Percentiles rank a stretch among this genome's conserved stretches.
These are phyloP conservation scores for Todus mexicanus DNA, from an alignment of 2,797 vertebrate species.

Conservation along the genomic window DNA sequence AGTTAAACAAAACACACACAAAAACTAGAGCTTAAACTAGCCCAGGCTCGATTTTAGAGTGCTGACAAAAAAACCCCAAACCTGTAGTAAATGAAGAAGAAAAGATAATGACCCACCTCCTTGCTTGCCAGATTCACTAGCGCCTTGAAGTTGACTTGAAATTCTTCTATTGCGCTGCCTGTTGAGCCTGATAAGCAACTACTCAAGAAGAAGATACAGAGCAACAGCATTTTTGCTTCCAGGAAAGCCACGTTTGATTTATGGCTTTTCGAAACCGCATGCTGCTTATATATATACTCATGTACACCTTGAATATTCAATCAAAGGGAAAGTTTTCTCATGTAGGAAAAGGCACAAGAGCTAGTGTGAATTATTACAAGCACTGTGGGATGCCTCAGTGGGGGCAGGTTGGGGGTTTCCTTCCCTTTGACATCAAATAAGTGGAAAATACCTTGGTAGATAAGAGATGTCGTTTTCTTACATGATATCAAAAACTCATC, in stretches of 20 bases:
- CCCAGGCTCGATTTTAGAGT: background rate
- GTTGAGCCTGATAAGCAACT: background rate
- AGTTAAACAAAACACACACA: background rate
- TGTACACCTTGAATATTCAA: constrained; percentile 26
- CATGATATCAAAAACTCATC: constrained; percentile 16
- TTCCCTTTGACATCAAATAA: constrained; percentile 54
- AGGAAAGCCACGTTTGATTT: background rate
- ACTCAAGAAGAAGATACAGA: background rate
- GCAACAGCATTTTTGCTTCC: constrained; percentile 32
- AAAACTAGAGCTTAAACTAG: background rate
- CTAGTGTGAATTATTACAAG: background rate
- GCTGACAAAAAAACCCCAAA: background rate
- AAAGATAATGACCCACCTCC: constrained; percentile 9
- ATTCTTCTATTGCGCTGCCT: background rate
- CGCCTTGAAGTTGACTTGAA: background rate
- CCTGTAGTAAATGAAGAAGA: background rate
- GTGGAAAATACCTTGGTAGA: constrained; percentile 62
- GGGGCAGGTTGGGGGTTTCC: constrained; percentile 56
- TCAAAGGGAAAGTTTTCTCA: constrained; percentile 61
- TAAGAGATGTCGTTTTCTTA: constrained; percentile 34
- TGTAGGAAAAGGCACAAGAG: constrained; percentile 25
- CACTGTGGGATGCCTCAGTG: constrained; percentile 42
- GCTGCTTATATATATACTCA: constrained; percentile 58
- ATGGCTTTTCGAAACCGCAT: background rate
- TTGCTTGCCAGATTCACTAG: background rate